Evolutionary conservation across 2,797 vertebrate genomes (phyloP).

Genomic region (Chelon auratus): DNA sequence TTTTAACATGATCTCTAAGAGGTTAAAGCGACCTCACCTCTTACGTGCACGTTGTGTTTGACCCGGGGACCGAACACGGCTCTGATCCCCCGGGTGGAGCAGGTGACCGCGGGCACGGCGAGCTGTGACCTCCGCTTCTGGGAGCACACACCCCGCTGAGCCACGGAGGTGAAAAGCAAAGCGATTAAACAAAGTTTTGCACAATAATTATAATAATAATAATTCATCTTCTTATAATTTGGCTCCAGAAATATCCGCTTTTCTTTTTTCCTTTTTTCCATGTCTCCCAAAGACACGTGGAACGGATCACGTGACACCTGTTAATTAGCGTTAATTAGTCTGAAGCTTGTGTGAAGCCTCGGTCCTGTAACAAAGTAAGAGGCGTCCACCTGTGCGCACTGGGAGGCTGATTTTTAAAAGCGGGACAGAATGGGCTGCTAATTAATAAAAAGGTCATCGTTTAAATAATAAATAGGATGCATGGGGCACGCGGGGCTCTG

Average conservation of each 20-base stretch:
- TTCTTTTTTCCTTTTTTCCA: not conserved
- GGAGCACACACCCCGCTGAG: not conserved
- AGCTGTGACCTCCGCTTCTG: constrained; percentile 32
- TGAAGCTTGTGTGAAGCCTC: constrained; percentile 10
- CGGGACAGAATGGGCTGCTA: constrained; percentile 2
- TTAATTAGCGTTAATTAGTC: constrained; percentile 72
- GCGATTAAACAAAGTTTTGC: constrained; percentile 15
- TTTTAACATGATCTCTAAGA: too few species aligned
- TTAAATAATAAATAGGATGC: constrained; percentile 47
- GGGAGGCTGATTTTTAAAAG: constrained; percentile 4
- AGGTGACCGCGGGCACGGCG: constrained; percentile 69
- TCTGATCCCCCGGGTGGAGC: constrained; percentile 61
- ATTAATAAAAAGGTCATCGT: constrained; percentile 56
- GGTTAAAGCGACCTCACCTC: constrained; percentile 61
- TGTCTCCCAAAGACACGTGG: not conserved
- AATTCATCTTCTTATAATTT: constrained; percentile 49
- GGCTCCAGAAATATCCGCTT: not conserved
- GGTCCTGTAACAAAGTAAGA: too few species aligned
- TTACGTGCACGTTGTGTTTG: constrained; percentile 58
- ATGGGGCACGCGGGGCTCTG: not conserved
- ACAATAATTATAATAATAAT: not conserved
- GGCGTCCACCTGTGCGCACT: not conserved
- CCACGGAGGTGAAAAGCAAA: constrained; percentile 27
- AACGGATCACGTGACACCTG: constrained; percentile 41
- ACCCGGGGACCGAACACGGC: constrained; percentile 73